A percentile compares a stretch with the other conserved stretches of the same genome.
These are phyloP conservation scores for Cyclina sinensis DNA, from an alignment of 1,140 invertebrate genomes.

Conservation along the genomic window DNA sequence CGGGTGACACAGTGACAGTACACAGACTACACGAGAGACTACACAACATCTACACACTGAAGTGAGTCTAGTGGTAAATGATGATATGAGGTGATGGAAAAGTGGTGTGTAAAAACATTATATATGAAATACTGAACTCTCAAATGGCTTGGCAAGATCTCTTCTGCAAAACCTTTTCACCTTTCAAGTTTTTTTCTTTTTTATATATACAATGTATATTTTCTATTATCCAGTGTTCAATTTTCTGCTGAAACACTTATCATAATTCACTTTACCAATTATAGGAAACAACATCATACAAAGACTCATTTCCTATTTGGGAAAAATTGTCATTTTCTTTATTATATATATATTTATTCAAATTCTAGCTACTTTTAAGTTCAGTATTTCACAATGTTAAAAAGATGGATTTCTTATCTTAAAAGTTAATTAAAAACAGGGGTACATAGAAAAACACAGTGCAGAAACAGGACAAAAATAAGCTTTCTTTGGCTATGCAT, in stretches of 20 bases:
- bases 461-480: constrained; percentile 39
- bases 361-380: not conserved
- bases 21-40: constrained; percentile 7
- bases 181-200: not conserved
- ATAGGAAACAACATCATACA: too few species aligned
- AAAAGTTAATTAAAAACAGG: constrained; percentile 16
- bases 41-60: constrained; percentile 14
- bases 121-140: constrained; percentile 9
- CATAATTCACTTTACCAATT: too few species aligned
- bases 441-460: constrained; percentile 20
- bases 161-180: not conserved
- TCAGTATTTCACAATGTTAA: constrained; percentile 30
- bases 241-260: too few species aligned
- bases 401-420: constrained; percentile 33
- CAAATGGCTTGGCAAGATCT: not conserved
- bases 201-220: too few species aligned
- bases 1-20: not conserved
- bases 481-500: constrained; percentile 7
- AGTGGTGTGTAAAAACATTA: constrained; percentile 25
- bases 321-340: too few species aligned
- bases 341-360: too few species aligned
- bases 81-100: constrained; percentile 51
- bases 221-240: too few species aligned
- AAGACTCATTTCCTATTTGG: too few species aligned
- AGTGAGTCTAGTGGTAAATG: not conserved